Base-by-base conservation (phyloP, 2,797 vertebrate genomes). In the Silurus aristotelis region DNA sequence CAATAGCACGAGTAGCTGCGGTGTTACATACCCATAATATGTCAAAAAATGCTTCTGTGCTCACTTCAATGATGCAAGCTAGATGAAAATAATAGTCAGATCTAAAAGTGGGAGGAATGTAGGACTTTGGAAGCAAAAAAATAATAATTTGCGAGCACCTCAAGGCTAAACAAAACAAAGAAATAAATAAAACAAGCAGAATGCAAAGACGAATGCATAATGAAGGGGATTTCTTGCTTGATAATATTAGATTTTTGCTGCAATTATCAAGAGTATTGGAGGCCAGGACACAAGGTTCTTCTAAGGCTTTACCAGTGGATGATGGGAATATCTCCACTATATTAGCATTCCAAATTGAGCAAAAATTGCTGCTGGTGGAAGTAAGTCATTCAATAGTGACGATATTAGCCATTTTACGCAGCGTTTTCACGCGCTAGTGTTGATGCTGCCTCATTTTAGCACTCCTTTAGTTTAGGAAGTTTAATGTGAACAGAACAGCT, bases 151-250 rank as follows among this genome's bases (percentile, higher is more conserved):
- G 10, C 17, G 46, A 8, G 70, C 43, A 72, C 43, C 38, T 12
- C 20, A n/a, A 5, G 43, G 43, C 43, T 52, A 60, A 66, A 60
- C 43, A 27, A 3, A 52, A 52, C 6, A n/a, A 22, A 46, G 52
- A 17, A 76, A 67, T 1, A 43, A 27, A 52, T 1, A 55, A 56
- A 76, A 56, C 48, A 3, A 25, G 5, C n/a, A 79, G 27, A 55
- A 55, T 60, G 6, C 31, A 17, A 73, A 70, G 73, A 80, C 25
- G 10, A 75, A 64, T 75, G 7, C 27, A 75, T 75, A 73, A 84
- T 61, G 61, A 66, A 83, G 48, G n/a, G 12, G 5, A 55, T 38
- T 52, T 64, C 48, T 67, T 9, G 13, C 38, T 84, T 84, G 14
- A 25, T 48, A 19, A 52, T 19, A 75, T 64, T 83, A 46, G 56